Evolutionary conservation across 2,888 invertebrate genomes (phyloP), one percentile per base, ranked within the genome.

Genomic region (Leptopterna dolabrata): DNA sequence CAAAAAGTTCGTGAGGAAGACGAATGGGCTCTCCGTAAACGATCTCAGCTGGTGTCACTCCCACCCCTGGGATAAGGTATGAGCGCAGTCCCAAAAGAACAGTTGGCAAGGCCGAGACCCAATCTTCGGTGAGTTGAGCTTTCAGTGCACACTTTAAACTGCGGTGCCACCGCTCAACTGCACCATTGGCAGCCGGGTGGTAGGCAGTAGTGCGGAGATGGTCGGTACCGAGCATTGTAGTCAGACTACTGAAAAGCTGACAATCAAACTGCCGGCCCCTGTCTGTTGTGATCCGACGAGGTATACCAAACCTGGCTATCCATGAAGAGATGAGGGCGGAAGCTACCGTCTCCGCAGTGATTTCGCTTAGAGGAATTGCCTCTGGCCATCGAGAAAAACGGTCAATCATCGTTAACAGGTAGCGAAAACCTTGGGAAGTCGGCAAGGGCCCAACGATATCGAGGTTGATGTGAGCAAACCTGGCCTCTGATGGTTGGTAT

Each of bases 341-440:
- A 0, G 91, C 91, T 0, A 91, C n/a, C 91, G 0, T 91, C 83
- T 91, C 91, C 0, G 92, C 92, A 0, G 91, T 91, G 19, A 91
- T 92, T 82, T 92, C 90, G 0, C 30, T 14, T 0, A 92, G 76
- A 0, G 92, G 92, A 11, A 90, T 88, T 0, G 90, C 91, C 87
- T 92, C 92, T n/a, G 91, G 91, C 92, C 92, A 92, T 11, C 92
- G 89, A 0, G 92, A 91, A 73, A 89, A 90, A 0, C 91, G 43
- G 81, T 92, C 91, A 6, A 91, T 90, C 14, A 90, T 90, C 0
- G 92, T 92, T 0, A 92, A 90, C 29, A 90, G 91, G 87, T 91
- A 92, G 13, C 89, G 88, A 82, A 88, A 90, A 11, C 83, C 76
- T 30, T 76, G 76, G 19, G 76, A 76, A 30, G n/a, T 14, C 7